Percentiles rank a stretch among this genome's conserved stretches.
Evolutionary conservation across 1,140 invertebrate species (phyloP).

Genomic region (Laodelphax striatellus): DNA sequence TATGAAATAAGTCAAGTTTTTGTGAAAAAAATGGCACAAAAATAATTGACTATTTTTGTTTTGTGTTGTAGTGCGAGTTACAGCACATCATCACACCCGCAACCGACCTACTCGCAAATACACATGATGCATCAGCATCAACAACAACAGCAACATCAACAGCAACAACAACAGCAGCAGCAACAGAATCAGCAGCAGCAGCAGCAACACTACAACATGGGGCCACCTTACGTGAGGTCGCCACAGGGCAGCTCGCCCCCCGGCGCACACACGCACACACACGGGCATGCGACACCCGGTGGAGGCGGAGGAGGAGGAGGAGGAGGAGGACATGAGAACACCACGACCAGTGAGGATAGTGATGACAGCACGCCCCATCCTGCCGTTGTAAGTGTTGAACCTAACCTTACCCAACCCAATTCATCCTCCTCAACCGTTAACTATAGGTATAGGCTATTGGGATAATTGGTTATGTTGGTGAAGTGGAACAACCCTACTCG

Average conservation of each 20-base stretch:
- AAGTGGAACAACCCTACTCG: too few species aligned
- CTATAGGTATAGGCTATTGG: too few species aligned
- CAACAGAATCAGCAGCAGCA: slow-evolving; percentile 33
- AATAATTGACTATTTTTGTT: background rate
- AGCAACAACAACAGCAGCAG: slow-evolving; percentile 33
- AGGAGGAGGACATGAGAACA: slow-evolving; percentile 36
- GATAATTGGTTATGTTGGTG: too few species aligned
- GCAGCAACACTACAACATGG: slow-evolving; percentile 27
- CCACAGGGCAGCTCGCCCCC: slow-evolving; percentile 41
- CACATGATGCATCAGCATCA: slow-evolving; percentile 30
- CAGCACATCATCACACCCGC: slow-evolving; percentile 29
- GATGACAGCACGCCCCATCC: slow-evolving; percentile 73
- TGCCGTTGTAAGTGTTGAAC: slow-evolving; percentile 40
- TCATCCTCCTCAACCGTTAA: too few species aligned
- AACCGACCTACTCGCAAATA: slow-evolving; percentile 21
- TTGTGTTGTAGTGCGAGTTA: slow-evolving; percentile 31
- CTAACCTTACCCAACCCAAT: too few species aligned
- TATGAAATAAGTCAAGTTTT: too few species aligned
- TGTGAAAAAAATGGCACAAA: too few species aligned
- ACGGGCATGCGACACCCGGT: slow-evolving; percentile 17
- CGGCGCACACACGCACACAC: slow-evolving; percentile 37
- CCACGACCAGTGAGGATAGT: slow-evolving; percentile 68
- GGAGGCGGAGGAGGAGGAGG: too few species aligned
- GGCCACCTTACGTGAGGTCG: slow-evolving; percentile 19
- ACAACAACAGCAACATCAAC: slow-evolving; percentile 25